Percentiles rank a stretch among this genome's conserved stretches.
Evolutionary conservation across 30 jellyfish, hydroid and myxozoan genomes (phyloP).

Genomic region (Aurelia sp.): DNA sequence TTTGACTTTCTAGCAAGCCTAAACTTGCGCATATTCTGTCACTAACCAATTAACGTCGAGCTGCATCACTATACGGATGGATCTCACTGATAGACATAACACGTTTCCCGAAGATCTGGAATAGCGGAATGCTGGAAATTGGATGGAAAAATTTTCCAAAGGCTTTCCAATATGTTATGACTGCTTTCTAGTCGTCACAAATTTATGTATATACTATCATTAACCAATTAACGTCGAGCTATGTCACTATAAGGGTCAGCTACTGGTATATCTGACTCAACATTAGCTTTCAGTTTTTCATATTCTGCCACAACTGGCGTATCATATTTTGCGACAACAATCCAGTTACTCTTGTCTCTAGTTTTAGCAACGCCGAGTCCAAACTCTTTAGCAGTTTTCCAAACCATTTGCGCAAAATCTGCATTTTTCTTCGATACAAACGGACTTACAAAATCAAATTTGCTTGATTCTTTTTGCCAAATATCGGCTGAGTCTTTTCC

Average conservation of each 20-base stretch:
- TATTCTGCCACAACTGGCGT: constrained; percentile 83
- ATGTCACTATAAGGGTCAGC: constrained; percentile 94
- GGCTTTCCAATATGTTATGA: no score
- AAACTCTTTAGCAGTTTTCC: constrained; percentile 88
- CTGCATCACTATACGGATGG: constrained; percentile 96
- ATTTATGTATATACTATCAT: no score
- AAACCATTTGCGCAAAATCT: constrained; percentile 91
- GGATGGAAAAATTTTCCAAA: no score
- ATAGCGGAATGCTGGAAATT: no score
- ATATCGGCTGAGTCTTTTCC: constrained; percentile 95
- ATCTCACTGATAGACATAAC: constrained; percentile 2
- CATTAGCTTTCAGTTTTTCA: constrained; percentile 76
- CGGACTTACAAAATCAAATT: constrained; percentile 90
- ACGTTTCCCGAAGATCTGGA: no score
- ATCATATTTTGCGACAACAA: constrained; percentile 87
- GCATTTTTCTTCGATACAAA: constrained; percentile 77
- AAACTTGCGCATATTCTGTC: no score
- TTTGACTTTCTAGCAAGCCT: no score
- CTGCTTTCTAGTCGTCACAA: no score
- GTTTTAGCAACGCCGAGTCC: constrained; percentile 97
- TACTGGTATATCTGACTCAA: constrained; percentile 88
- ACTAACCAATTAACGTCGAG: constrained; percentile 27
- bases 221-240: constrained; percentile 39
- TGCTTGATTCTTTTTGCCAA: constrained; percentile 89
- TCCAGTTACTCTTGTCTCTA: constrained; percentile 76